Evolutionary conservation across 2,797 vertebrate genomes (phyloP), one percentile per base, ranked within the genome.

Genomic region (Melanotaenia parkinsoni): DNA sequence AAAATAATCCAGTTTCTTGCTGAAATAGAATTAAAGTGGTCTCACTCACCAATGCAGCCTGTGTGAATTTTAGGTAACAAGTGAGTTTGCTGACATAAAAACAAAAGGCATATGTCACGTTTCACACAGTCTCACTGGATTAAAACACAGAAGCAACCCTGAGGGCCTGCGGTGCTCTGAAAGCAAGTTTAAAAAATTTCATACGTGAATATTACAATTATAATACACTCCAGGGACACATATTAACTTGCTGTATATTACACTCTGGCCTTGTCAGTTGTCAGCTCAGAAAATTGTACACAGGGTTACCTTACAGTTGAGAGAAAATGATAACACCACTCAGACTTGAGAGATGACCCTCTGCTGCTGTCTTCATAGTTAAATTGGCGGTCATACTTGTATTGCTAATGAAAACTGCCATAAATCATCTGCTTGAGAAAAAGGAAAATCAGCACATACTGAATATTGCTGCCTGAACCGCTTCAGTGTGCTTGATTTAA

Each of bases 11-110:
- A 75, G 74, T 80, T 83, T 78, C 28, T 67, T 74, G 82, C 78
- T 70, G 59, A 86, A 73, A 63, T 83, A 71, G 84, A 82, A 83
- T 83, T 58, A 88, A 30, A 30, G 28, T 30, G 28, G 85, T 75
- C 77, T 84, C 62, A 72, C 72, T 84, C 79, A 83, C 77, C 81
- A 72, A 70, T 79, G 81, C 74, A 83, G 81, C 73, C 51, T 84
- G 77, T 80, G 74, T 77, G 68, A 63, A 78, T 67, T 83, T 67
- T 70, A 75, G 66, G 63, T 75, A 30, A 79, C 61, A 77, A 22
- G 26, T 61, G 58, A 45, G 70, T 62, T 59, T 69, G 59, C 43
- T 51, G 37, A 51, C 13, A 22, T 63, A 26, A 67, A 78, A 67
- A 64, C 54, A 43, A 66, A 57, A 16, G 16, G 35, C 32, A 9